A percentile compares a stretch with the other conserved stretches of the same genome.
Conservation (phyloP, 92 coral and sea anemone species). For the Palythoa grandis region DNA sequence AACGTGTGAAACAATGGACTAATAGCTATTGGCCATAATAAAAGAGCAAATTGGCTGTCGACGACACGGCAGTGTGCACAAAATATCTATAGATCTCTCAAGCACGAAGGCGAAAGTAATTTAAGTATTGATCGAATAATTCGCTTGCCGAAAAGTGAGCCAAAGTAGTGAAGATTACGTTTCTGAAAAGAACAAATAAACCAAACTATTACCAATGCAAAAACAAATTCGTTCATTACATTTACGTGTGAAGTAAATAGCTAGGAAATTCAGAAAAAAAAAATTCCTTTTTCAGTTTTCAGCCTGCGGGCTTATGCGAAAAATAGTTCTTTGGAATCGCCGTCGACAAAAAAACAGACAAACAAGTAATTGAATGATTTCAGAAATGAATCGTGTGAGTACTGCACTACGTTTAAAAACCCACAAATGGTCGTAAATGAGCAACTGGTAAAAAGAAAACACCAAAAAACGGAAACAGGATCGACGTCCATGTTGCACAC, state of each 20-base stretch:
- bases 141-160: not conserved
- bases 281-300: not conserved
- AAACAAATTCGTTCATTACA: not conserved
- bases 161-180: not conserved
- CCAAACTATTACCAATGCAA: not conserved
- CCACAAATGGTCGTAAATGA: not conserved
- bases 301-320: not conserved
- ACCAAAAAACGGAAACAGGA: not conserved
- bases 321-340: not conserved
- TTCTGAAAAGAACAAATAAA: not conserved
- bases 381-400: not conserved
- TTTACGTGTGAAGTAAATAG: conserved; percentile 4
- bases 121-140: not conserved
- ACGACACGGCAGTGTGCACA: not conserved
- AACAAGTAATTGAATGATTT: not conserved
- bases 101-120: not conserved
- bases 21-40: conserved; percentile 22
- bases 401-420: not conserved
- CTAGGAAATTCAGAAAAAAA: not conserved
- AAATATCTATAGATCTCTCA: not conserved
- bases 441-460: not conserved
- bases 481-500: not conserved
- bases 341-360: not conserved
- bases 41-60: not conserved
- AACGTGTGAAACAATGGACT: conserved; percentile 40